Conservation (phyloP, 2,113 vertebrate species). For the Pelobates fuscus region DNA sequence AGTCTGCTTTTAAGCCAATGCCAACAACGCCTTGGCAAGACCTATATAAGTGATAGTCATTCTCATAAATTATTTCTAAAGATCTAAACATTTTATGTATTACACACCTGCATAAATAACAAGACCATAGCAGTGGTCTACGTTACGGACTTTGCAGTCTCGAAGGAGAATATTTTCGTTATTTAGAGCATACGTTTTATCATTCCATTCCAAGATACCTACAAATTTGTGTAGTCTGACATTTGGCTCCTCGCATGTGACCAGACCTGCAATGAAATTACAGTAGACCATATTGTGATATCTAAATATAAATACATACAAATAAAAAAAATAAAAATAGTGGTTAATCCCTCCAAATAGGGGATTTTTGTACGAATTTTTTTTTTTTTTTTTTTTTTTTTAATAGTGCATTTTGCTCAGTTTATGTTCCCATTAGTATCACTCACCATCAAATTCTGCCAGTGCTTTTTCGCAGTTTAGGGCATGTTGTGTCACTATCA, state of each 20-base stretch:
- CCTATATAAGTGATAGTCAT: too few species aligned
- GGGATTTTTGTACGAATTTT: too few species aligned
- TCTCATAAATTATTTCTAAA: too few species aligned
- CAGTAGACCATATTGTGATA: not conserved
- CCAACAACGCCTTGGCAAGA: too few species aligned
- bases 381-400: too few species aligned
- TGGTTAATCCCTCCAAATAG: too few species aligned
- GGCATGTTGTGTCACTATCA: not conserved
- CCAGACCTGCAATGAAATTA: constrained; percentile 55
- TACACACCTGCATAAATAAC: constrained; percentile 79
- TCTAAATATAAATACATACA: too few species aligned
- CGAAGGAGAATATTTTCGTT: constrained; percentile 76
- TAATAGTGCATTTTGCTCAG: too few species aligned
- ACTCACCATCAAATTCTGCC: constrained; percentile 23
- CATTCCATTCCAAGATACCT: constrained; percentile 79
- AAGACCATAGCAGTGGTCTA: constrained; percentile 74
- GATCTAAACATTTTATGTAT: not conserved
- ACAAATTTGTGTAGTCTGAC: constrained; percentile 78
- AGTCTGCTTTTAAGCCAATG: too few species aligned
- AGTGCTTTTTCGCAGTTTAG: not conserved
- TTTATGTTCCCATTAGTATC: too few species aligned
- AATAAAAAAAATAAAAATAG: too few species aligned
- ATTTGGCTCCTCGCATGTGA: constrained; percentile 87
- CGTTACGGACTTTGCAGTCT: constrained; percentile 85
- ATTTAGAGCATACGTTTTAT: constrained; percentile 66